Evolutionary conservation across 1,140 invertebrate genomes (phyloP).

Genomic region (Pygmarrhopalites habei): DNA sequence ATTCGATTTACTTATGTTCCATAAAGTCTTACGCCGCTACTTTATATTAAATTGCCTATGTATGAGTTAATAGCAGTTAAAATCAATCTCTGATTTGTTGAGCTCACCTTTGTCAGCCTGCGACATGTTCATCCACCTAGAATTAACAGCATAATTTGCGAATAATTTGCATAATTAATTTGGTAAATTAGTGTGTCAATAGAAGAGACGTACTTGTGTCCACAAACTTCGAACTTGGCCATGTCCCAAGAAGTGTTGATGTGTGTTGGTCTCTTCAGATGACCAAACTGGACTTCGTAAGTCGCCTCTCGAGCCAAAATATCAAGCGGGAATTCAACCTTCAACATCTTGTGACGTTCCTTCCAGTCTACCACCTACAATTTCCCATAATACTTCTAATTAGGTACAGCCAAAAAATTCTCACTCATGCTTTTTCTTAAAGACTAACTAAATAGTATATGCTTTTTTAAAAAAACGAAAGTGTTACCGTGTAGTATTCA

Average conservation of each 20-base stretch:
- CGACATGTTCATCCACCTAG: constrained; percentile 50
- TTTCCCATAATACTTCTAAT: too few species aligned
- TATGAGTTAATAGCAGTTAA: too few species aligned
- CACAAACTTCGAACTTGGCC: constrained; percentile 52
- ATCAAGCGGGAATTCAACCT: constrained; percentile 49
- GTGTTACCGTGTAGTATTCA: constrained; percentile 47
- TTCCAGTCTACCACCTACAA: constrained; percentile 47
- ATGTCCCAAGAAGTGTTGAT: constrained; percentile 54
- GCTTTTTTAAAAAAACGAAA: too few species aligned
- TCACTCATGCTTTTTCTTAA: too few species aligned
- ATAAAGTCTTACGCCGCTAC: too few species aligned
- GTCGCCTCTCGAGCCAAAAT: constrained; percentile 44
- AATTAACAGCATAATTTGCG: background rate
- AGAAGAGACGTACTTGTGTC: constrained; percentile 42
- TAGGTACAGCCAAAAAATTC: too few species aligned
- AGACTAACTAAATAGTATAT: too few species aligned
- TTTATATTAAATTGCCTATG: too few species aligned
- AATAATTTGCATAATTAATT: background rate
- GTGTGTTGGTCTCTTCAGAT: constrained; percentile 48
- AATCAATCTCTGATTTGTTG: too few species aligned
- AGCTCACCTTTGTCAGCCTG: constrained; percentile 46
- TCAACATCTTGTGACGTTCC: constrained; percentile 51
- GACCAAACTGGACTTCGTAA: constrained; percentile 52
- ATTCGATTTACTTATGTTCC: too few species aligned
- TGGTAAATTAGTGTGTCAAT: background rate